Conservation (phyloP, 2,797 vertebrate species). For the Ctenopoma kingsleyae region DNA sequence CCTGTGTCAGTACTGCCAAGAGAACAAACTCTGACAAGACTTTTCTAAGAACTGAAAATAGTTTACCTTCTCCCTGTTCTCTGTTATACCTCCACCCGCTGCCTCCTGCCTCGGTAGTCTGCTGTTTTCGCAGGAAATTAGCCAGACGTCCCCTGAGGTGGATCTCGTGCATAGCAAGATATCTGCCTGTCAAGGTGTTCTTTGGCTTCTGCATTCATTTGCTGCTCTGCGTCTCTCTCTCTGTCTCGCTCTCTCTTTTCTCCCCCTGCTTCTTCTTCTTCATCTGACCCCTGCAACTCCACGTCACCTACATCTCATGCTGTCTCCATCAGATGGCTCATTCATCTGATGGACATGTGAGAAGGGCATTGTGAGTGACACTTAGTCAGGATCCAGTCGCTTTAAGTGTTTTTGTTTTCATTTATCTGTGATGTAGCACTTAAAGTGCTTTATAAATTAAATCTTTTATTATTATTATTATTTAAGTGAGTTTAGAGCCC, state of each 20-base stretch:
- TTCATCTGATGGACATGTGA: slow-evolving; percentile 50
- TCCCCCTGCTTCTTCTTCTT: slow-evolving; percentile 19
- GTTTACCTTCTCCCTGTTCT: slow-evolving; percentile 63
- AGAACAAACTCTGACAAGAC: slow-evolving; percentile 56
- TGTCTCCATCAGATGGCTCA: slow-evolving; percentile 22
- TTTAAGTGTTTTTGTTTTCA: no score
- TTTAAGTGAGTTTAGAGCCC: slow-evolving; percentile 33
- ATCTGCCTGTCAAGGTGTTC: slow-evolving; percentile 79
- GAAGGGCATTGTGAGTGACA: slow-evolving; percentile 32
- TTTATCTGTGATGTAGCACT: no score
- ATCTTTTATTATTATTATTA: no score
- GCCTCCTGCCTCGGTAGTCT: slow-evolving; percentile 67
- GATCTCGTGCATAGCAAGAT: slow-evolving; percentile 72
- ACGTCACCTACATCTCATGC: slow-evolving; percentile 48
- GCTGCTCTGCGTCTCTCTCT: slow-evolving; percentile 47
- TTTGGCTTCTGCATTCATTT: slow-evolving; percentile 66
- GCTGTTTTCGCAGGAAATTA: slow-evolving; percentile 84
- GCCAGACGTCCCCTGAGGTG: slow-evolving; percentile 78
- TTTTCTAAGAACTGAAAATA: slow-evolving; percentile 60
- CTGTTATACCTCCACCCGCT: slow-evolving; percentile 63
- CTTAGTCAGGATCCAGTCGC: slow-evolving; percentile 34
- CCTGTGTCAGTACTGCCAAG: slow-evolving; percentile 44
- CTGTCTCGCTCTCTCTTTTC: slow-evolving; percentile 20
- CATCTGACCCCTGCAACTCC: slow-evolving; percentile 54
- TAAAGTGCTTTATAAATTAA: no score